Conservation (phyloP, 1,140 invertebrate species). For the Solen grandis region DNA sequence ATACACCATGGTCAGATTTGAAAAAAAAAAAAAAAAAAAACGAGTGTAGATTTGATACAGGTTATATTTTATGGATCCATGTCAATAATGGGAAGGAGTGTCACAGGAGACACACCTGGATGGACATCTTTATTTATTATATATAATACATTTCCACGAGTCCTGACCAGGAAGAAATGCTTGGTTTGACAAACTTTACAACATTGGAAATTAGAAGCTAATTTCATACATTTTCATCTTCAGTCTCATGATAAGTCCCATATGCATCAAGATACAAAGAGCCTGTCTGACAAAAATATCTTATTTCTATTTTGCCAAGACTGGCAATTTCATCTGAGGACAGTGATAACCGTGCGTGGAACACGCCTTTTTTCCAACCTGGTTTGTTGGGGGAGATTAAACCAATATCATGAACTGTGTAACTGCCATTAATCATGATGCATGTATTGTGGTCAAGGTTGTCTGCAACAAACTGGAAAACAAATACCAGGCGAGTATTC, state of each 20-base stretch:
- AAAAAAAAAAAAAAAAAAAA: too few relatives aligned
- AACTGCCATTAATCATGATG: slow-evolving; percentile 49
- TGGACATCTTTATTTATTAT: too few relatives aligned
- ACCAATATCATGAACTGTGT: slow-evolving; percentile 57
- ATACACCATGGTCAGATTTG: slow-evolving; percentile 41
- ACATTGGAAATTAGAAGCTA: not conserved
- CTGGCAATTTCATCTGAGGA: not conserved
- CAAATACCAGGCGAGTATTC: not conserved
- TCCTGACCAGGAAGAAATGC: slow-evolving; percentile 21
- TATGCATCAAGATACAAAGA: not conserved
- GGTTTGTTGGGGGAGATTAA: slow-evolving; percentile 37
- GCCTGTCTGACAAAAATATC: not conserved
- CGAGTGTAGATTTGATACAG: slow-evolving; percentile 70
- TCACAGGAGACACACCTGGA: slow-evolving; percentile 57
- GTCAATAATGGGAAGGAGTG: slow-evolving; percentile 71
- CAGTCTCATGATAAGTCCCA: not conserved
- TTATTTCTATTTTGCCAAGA: not conserved
- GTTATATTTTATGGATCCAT: slow-evolving; percentile 66
- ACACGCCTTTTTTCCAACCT: not conserved
- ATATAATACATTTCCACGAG: slow-evolving; percentile 40
- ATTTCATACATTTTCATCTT: not conserved
- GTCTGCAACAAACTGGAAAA: slow-evolving; percentile 55
- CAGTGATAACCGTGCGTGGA: not conserved
- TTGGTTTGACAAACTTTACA: slow-evolving; percentile 12
- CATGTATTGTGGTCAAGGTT: slow-evolving; percentile 60